Conservation (phyloP, 2,113 vertebrate genomes). For the Argyrosomus japonicus region DNA sequence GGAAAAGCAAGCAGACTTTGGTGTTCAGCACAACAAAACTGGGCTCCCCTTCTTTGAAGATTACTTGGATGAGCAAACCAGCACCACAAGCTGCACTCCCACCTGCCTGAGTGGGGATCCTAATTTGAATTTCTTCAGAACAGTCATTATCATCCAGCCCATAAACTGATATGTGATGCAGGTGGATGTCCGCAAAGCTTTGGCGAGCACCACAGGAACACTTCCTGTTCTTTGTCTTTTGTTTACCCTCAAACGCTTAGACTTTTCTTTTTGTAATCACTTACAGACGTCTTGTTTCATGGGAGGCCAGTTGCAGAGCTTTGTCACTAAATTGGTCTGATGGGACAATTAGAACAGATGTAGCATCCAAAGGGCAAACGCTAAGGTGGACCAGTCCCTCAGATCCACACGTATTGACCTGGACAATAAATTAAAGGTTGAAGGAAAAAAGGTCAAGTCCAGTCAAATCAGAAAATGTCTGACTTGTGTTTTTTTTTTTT, state of each 20-base stretch:
- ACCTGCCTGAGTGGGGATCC: background rate
- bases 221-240: conserved; percentile 4
- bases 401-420: background rate
- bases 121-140: background rate
- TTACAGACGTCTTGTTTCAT: background rate
- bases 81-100: background rate
- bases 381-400: background rate
- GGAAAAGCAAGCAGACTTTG: background rate
- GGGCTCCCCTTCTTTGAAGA: background rate
- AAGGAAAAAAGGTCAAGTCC: background rate
- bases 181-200: background rate
- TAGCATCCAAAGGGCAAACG: background rate
- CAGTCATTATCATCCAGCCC: background rate
- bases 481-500: too few relatives aligned
- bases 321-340: background rate
- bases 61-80: background rate
- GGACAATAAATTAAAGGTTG: background rate
- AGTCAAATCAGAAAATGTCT: background rate
- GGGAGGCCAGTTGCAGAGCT: conserved; percentile 4
- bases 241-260: background rate
- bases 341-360: background rate
- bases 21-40: background rate
- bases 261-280: conserved; percentile 20
- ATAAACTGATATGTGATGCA: background rate
- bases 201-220: background rate